Evolutionary conservation across 2,888 invertebrate species (phyloP).

Genomic region (Drosophila maculinotata): DNA sequence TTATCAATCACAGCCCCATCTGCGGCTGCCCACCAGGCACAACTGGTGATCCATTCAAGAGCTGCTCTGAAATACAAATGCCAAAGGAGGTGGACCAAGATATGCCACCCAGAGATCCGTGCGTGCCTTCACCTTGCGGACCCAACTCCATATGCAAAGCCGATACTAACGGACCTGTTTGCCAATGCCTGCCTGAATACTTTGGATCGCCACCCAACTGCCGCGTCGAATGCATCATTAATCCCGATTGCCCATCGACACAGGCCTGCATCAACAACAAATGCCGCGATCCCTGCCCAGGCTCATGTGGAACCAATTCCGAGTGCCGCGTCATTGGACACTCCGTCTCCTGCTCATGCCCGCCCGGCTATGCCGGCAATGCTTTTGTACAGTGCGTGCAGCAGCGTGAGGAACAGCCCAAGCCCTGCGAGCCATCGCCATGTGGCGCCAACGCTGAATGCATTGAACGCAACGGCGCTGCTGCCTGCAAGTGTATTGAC

Average conservation of each 20-base stretch:
- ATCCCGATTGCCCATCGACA: constrained; percentile 92
- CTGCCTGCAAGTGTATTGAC: constrained; percentile 92
- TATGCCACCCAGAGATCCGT: constrained; percentile 85
- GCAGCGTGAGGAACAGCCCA: constrained; percentile 86
- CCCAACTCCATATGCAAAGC: constrained; percentile 94
- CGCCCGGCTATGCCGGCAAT: constrained; percentile 91
- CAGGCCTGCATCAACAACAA: constrained; percentile 93
- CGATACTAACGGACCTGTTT: constrained; percentile 91
- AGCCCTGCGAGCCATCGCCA: constrained; percentile 94
- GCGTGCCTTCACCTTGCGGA: constrained; percentile 90
- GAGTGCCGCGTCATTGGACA: constrained; percentile 93
- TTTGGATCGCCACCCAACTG: constrained; percentile 93
- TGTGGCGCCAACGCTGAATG: constrained; percentile 93
- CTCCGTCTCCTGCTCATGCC: constrained; percentile 92
- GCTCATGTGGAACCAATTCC: constrained; percentile 93
- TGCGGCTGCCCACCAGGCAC: constrained; percentile 91
- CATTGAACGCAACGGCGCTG: constrained; percentile 91
- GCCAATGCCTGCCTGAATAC: constrained; percentile 92
- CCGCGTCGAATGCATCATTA: constrained; percentile 93
- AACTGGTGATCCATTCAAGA: constrained; percentile 93
- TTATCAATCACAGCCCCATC: constrained; percentile 94
- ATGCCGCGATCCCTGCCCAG: constrained; percentile 91
- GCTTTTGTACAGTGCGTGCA: constrained; percentile 92
- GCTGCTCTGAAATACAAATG: constrained; percentile 86
- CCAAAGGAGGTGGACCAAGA: constrained; percentile 66